Percentiles rank a stretch among this genome's conserved stretches.
Conservation (phyloP, 2,113 vertebrate species). For the Neolamprologus falcicula region DNA sequence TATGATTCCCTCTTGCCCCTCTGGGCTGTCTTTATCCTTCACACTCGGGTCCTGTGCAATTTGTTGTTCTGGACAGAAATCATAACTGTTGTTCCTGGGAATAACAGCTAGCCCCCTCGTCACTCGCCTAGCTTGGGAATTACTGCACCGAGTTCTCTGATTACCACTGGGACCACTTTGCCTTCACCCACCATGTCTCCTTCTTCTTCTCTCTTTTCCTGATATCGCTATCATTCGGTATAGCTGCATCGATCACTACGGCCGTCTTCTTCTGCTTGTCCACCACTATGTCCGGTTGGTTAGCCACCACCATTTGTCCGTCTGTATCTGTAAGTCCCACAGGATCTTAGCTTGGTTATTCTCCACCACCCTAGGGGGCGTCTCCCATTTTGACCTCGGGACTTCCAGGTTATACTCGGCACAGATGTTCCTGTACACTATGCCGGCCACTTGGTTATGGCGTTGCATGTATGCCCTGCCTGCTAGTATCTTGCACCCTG, state of each 20-base stretch:
- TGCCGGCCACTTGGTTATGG: background rate
- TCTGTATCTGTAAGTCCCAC: background rate
- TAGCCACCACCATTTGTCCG: background rate
- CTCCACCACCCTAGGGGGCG: fast-evolving
- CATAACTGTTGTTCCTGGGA: background rate
- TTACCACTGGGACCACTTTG: background rate
- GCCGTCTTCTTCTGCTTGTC: fast-evolving
- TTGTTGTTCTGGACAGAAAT: background rate
- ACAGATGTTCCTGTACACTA: fast-evolving
- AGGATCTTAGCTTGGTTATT: background rate
- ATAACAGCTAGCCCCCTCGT: background rate
- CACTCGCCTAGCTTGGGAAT: background rate
- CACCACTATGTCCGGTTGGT: background rate
- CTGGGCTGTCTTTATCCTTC: background rate
- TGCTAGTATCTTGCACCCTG: background rate
- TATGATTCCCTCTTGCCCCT: background rate
- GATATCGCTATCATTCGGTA: background rate
- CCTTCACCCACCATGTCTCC: background rate
- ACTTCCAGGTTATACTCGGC: fast-evolving
- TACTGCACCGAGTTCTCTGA: background rate
- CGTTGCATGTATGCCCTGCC: fast-evolving
- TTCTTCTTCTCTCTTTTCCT: background rate
- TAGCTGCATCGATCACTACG: background rate
- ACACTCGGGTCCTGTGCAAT: background rate
- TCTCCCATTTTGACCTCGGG: fast-evolving